Evolutionary conservation across 23 tunicate genomes (phyloP).

Genomic region (Botrylloides violaceus): DNA sequence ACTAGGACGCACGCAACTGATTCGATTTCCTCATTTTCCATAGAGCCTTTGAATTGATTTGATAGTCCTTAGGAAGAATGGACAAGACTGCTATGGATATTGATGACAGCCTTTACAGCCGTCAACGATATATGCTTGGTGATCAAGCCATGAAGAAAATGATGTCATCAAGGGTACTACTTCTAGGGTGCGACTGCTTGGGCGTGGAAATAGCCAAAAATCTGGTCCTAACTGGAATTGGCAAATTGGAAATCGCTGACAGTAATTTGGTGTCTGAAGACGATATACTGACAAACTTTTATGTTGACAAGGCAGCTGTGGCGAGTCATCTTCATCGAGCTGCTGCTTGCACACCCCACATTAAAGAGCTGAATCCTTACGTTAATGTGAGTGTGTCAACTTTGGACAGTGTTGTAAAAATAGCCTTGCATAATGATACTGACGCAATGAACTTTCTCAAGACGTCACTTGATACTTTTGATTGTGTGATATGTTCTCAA

Average conservation of each 20-base stretch:
- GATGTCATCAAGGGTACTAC: constrained; percentile 10
- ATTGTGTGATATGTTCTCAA: constrained; percentile 1
- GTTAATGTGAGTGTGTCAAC: constrained; percentile 1
- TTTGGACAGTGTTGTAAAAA: not conserved
- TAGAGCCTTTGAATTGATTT: no score
- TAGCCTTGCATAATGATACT: not conserved
- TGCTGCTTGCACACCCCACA: constrained; percentile 14
- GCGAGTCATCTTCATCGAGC: not conserved
- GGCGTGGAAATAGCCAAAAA: constrained; percentile 27
- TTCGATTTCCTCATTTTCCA: no score
- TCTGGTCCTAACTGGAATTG: constrained; percentile 10
- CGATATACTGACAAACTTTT: constrained; percentile 7
- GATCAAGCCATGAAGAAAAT: constrained; percentile 24
- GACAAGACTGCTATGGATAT: constrained; percentile 16
- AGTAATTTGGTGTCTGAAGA: not conserved
- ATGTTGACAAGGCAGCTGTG: constrained; percentile 1
- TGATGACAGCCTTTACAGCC: constrained; percentile 15
- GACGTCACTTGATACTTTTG: not conserved
- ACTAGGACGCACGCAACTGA: no score
- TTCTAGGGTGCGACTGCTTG: constrained; percentile 17
- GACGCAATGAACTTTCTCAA: not conserved
- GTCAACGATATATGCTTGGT: constrained; percentile 26
- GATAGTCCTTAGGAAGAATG: no score
- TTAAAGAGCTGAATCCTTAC: constrained; percentile 17
- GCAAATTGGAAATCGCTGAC: not conserved